phyloP scores from a whole-genome alignment of 2,888 invertebrate species.

The Hydroisotoma schaefferi region DNA sequence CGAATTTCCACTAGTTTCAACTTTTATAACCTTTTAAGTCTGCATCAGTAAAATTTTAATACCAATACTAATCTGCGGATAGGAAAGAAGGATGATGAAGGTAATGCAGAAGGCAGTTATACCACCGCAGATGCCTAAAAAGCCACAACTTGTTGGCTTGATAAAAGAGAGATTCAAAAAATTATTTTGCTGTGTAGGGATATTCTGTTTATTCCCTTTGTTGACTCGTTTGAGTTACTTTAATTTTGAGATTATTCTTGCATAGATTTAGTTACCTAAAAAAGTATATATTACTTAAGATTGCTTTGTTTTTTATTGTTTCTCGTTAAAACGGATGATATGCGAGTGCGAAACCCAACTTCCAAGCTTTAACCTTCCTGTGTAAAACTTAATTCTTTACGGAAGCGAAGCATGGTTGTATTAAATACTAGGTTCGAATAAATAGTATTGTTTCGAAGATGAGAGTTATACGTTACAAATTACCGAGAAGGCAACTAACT shows the following conservation, averaged over 20 bases:
- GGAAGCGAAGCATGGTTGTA: not conserved
- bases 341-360: too few relatives aligned
- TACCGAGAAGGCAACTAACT: slow-evolving; percentile 6
- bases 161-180: not conserved
- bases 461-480: slow-evolving; percentile 15
- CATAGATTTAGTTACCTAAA: not conserved
- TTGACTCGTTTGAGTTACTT: too few relatives aligned
- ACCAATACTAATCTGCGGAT: not conserved
- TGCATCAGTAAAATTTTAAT: not conserved
- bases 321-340: not conserved
- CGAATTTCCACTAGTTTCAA: slow-evolving; percentile 2
- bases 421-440: not conserved
- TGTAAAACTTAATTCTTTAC: not conserved
- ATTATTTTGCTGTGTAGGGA: slow-evolving; percentile 1
- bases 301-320: not conserved
- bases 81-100: not conserved
- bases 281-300: not conserved
- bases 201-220: not conserved
- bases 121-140: not conserved
- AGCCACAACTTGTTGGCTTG: not conserved
- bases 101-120: not conserved
- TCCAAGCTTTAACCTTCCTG: too few relatives aligned
- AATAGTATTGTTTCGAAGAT: slow-evolving; percentile 3
- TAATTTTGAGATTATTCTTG: too few relatives aligned
- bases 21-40: slow-evolving; percentile 10